These are phyloP conservation scores for Drusus annulatus DNA, from an alignment of 1,140 invertebrate species.

Conservation along the genomic window DNA sequence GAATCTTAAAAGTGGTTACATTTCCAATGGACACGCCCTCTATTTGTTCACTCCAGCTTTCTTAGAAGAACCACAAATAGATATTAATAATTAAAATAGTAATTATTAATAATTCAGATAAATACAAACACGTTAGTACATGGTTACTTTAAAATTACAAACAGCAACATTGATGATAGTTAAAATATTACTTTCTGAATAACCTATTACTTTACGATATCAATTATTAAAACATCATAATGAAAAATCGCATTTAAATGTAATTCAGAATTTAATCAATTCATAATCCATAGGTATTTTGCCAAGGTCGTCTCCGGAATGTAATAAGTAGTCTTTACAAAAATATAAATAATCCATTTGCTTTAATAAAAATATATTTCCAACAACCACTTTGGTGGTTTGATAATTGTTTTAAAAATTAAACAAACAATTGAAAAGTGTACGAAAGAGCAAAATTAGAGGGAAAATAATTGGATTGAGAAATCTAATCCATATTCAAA, in stretches of 20 bases:
- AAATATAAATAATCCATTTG: slow-evolving; percentile 53
- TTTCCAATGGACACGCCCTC: slow-evolving; percentile 20
- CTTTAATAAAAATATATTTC: slow-evolving; percentile 27
- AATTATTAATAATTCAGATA: slow-evolving; percentile 35
- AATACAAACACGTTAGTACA: slow-evolving; percentile 27
- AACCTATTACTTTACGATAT: slow-evolving; percentile 33
- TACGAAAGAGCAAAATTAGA: background rate
- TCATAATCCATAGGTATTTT: slow-evolving; percentile 50
- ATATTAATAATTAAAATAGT: slow-evolving; percentile 36
- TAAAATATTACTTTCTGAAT: slow-evolving; percentile 45
- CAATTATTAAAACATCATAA: slow-evolving; percentile 50
- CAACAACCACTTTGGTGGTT: background rate
- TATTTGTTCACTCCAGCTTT: slow-evolving; percentile 15
- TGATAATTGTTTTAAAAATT: slow-evolving; percentile 1
- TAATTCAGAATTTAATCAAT: slow-evolving; percentile 42
- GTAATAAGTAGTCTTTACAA: slow-evolving; percentile 38
- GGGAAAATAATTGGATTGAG: background rate
- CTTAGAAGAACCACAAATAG: slow-evolving; percentile 24
- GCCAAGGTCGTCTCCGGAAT: slow-evolving; percentile 52
- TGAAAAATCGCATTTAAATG: slow-evolving; percentile 51
- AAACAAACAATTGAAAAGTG: background rate
- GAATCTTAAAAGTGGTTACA: background rate
- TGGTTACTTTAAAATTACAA: slow-evolving; percentile 42
- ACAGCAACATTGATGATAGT: slow-evolving; percentile 57
- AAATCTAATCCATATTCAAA: slow-evolving; percentile 49